Conservation (phyloP, 2,113 vertebrate species). For the Rhinopithecus roxellana region DNA sequence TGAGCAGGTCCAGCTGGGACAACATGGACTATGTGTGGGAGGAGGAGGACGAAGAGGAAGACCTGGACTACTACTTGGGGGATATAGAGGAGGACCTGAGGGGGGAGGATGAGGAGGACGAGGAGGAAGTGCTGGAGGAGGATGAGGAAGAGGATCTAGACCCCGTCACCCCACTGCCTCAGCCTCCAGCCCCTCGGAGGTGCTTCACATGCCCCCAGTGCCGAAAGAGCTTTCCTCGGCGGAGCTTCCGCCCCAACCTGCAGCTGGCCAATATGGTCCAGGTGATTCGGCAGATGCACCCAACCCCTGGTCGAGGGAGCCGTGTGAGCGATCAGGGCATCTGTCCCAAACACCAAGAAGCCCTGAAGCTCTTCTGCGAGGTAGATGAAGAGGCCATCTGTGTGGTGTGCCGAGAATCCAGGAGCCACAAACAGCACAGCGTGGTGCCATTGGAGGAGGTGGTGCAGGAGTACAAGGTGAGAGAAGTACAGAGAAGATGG, state of each 20-base stretch:
- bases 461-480: slow-evolving; percentile 81
- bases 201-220: slow-evolving; percentile 83
- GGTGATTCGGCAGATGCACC: slow-evolving; percentile 79
- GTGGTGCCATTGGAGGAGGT: slow-evolving; percentile 82
- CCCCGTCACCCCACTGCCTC: slow-evolving; percentile 42
- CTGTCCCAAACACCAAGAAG: slow-evolving; percentile 78
- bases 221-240: slow-evolving; percentile 71
- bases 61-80: slow-evolving; percentile 75
- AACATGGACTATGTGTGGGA: slow-evolving; percentile 73
- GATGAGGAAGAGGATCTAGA: slow-evolving; percentile 80
- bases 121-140: slow-evolving; percentile 76
- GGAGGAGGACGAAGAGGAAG: slow-evolving; percentile 78
- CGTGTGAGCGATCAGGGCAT: not conserved
- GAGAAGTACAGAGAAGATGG: not conserved
- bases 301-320: not conserved
- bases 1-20: slow-evolving; percentile 69
- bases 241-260: slow-evolving; percentile 78
- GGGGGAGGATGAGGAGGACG: slow-evolving; percentile 70
- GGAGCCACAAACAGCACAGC: slow-evolving; percentile 79
- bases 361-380: slow-evolving; percentile 83
- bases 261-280: slow-evolving; percentile 84
- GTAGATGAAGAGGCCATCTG: slow-evolving; percentile 81
- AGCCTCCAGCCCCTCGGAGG: slow-evolving; percentile 66
- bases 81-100: slow-evolving; percentile 78
- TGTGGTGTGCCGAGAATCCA: slow-evolving; percentile 81